Evolutionary conservation across 2,888 invertebrate genomes (phyloP), one percentile per base, ranked within the genome.

Genomic region (Agrotis segetum): DNA sequence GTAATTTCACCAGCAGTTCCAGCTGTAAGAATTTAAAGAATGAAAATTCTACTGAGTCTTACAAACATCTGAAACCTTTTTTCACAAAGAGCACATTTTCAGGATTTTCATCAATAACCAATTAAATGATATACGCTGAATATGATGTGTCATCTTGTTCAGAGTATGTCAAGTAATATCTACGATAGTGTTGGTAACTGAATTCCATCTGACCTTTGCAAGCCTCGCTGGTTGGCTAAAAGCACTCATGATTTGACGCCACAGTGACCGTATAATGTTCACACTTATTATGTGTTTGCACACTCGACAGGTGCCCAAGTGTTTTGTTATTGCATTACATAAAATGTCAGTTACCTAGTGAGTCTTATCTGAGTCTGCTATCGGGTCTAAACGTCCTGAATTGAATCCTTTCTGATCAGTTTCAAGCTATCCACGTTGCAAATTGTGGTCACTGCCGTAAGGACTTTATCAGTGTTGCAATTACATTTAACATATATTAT

Each of bases 211-310:
- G 75, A 75, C 55, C 60, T 75, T 67, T 55, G 44, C 34, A 49
- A 68, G 76, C 47, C 21, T 60, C 44, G 34, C 21, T 50, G 66
- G 34, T 47, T 73, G 9, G 44, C 46, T 66, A 46, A 34, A 75
- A 61, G 29, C 53, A 56, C 49, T 60, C 50, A 29, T n/a, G 13
- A 24, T 16, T 71, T 64, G 49, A 47, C 40, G 65, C 75, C 55
- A 34, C 34, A 67, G 24, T 55, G 59, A 60, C 29, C 59, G 40
- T 60, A 46, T 75, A 75, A 60, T 75, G 47, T 75, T 55, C 59
- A 46, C 50, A 74, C 66, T 52, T 72, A 19, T 3, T 24, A 44
- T 50, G 40, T 74, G 47, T 76, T 46, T 74, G 60, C 24, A 17
- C 68, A 56, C 60, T 58, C 58, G 44, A 29, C 44, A 24, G 47